phyloP scores from a whole-genome alignment of 1,140 invertebrate genomes.

The Formica exsecta region DNA sequence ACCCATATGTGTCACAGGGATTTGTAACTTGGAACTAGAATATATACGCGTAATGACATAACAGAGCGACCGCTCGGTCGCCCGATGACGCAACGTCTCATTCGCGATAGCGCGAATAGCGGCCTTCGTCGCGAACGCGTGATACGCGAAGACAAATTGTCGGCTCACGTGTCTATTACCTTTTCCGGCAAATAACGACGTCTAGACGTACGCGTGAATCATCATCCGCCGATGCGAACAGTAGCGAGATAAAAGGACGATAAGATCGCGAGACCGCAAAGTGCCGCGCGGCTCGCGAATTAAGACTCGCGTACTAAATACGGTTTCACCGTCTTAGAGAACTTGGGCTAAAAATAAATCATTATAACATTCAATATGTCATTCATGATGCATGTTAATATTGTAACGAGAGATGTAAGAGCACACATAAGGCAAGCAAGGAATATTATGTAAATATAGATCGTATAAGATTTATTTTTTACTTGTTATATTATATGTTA shows the following conservation, averaged over 20 bases:
- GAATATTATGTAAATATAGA: not conserved
- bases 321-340: not conserved
- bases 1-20: slow-evolving; percentile 47
- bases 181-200: slow-evolving; percentile 73
- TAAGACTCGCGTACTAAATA: not conserved
- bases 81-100: slow-evolving; percentile 51
- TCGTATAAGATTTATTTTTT: not conserved
- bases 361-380: not conserved
- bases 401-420: not conserved
- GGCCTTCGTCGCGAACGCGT: slow-evolving; percentile 25
- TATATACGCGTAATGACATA: slow-evolving; percentile 52
- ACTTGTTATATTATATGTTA: not conserved
- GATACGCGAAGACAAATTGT: not conserved
- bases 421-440: not conserved
- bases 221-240: slow-evolving; percentile 56
- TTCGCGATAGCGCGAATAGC: slow-evolving; percentile 26
- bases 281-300: not conserved
- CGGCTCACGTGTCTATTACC: slow-evolving; percentile 63
- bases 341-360: not conserved
- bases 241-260: slow-evolving; percentile 41
- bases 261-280: not conserved
- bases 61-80: slow-evolving; percentile 11
- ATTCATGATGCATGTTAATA: not conserved
- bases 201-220: slow-evolving; percentile 72
- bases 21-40: slow-evolving; percentile 17